Conservation (phyloP, 2,888 invertebrate genomes). For the Congeria kusceri region DNA sequence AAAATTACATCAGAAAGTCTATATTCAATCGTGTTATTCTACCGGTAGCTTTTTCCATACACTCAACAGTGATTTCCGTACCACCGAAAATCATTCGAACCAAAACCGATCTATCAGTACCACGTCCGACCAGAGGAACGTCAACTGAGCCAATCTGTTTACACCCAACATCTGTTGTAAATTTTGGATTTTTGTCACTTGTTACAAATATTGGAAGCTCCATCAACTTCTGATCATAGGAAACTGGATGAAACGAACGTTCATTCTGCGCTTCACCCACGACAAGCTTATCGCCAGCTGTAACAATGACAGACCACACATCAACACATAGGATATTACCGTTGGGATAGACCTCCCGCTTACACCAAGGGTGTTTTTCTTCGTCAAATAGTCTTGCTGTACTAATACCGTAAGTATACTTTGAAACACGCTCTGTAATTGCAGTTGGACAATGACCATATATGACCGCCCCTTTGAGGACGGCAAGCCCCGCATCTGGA, state of each 20-base stretch:
- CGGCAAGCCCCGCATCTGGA: too few relatives aligned
- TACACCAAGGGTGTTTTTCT: too few relatives aligned
- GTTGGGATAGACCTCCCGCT: too few relatives aligned
- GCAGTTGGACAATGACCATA: too few relatives aligned
- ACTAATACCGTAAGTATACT: too few relatives aligned
- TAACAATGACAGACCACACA: neutral
- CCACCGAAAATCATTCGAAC: constrained; percentile 14
- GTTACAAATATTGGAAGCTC: neutral
- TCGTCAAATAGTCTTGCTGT: too few relatives aligned
- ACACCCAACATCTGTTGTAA: neutral
- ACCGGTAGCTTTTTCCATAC: constrained; percentile 6
- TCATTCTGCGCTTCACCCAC: constrained; percentile 10
- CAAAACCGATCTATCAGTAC: neutral
- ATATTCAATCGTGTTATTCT: neutral
- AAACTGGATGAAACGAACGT: neutral
- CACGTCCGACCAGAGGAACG: neutral
- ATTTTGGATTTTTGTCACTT: neutral
- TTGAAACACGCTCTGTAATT: too few relatives aligned
- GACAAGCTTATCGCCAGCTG: constrained; percentile 5
- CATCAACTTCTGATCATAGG: neutral
- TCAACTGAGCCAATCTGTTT: neutral
- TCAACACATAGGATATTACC: too few relatives aligned
- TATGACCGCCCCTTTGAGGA: too few relatives aligned
- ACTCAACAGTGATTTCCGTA: constrained; percentile 2
- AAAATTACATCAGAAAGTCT: constrained; percentile 12